Evolutionary conservation across 1,140 invertebrate genomes (phyloP).

Genomic region (Olivierus martensii): DNA sequence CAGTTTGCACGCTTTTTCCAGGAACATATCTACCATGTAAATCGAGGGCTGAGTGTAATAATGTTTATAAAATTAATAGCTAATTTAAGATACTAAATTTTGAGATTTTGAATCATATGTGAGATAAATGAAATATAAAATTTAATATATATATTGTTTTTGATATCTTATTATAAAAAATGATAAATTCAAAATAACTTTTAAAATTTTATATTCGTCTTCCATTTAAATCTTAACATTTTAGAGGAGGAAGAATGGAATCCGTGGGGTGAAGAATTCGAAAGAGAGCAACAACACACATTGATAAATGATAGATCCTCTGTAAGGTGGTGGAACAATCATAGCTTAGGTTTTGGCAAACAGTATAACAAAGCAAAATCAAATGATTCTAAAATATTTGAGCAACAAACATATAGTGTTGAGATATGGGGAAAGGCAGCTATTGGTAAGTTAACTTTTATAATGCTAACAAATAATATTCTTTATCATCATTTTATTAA

Average conservation of each 20-base stretch:
- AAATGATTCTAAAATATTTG: conserved; percentile 10
- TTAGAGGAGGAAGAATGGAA: conserved; percentile 29
- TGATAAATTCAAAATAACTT: too few species aligned
- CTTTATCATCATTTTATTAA: conserved; percentile 5
- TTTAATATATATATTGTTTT: too few species aligned
- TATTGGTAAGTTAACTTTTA: conserved; percentile 29
- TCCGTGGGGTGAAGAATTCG: conserved; percentile 33
- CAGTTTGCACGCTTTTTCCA: too few species aligned
- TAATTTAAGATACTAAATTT: too few species aligned
- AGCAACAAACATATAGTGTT: conserved; percentile 20
- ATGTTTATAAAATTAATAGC: too few species aligned
- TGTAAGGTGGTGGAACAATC: neutral
- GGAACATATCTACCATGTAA: too few species aligned
- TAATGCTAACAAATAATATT: neutral
- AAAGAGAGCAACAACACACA: conserved; percentile 20
- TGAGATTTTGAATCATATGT: too few species aligned
- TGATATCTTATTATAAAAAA: too few species aligned
- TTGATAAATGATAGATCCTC: neutral
- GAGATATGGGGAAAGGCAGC: conserved; percentile 42
- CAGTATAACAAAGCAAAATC: conserved; percentile 9
- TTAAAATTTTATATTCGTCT: conserved; percentile 12
- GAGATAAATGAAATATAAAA: too few species aligned
- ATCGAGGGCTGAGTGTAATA: too few species aligned
- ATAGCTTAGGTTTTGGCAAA: conserved; percentile 12
- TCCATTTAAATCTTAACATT: conserved; percentile 8